These are phyloP conservation scores for Lochmaea capreae DNA, from an alignment of 2,888 invertebrate genomes.

Conservation along the genomic window DNA sequence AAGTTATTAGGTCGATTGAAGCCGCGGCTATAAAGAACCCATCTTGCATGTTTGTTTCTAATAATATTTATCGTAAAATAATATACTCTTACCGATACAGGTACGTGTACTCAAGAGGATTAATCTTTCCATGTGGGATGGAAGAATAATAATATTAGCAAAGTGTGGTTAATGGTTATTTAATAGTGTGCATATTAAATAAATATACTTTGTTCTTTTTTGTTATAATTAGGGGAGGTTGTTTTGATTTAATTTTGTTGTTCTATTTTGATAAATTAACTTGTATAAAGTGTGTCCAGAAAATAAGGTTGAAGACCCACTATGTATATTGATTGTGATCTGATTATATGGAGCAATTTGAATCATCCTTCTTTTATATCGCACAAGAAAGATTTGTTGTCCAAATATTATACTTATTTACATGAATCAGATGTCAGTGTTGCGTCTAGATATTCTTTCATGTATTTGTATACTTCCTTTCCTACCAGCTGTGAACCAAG, in stretches of 20 bases:
- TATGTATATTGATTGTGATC: no score
- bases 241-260: slow-evolving; percentile 40
- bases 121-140: slow-evolving; percentile 25
- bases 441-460: no score
- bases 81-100: slow-evolving; percentile 38
- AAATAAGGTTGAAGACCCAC: no score
- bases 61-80: slow-evolving; percentile 49
- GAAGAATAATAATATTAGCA: slow-evolving; percentile 10
- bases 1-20: slow-evolving; percentile 59
- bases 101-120: slow-evolving; percentile 27
- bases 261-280: slow-evolving; percentile 46
- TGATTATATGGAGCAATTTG: no score
- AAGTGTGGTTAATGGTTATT: slow-evolving; percentile 8
- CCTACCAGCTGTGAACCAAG: no score
- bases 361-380: no score
- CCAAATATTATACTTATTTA: no score
- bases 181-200: slow-evolving; percentile 11
- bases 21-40: slow-evolving; percentile 55
- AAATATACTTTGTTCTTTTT: slow-evolving; percentile 2
- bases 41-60: slow-evolving; percentile 51
- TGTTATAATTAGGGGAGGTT: not conserved
- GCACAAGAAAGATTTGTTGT: no score
- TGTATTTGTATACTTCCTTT: no score
- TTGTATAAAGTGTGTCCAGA: no score
- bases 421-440: no score